Conservation (phyloP, 2,113 vertebrate species). For the Paedocypris sp. region DNA sequence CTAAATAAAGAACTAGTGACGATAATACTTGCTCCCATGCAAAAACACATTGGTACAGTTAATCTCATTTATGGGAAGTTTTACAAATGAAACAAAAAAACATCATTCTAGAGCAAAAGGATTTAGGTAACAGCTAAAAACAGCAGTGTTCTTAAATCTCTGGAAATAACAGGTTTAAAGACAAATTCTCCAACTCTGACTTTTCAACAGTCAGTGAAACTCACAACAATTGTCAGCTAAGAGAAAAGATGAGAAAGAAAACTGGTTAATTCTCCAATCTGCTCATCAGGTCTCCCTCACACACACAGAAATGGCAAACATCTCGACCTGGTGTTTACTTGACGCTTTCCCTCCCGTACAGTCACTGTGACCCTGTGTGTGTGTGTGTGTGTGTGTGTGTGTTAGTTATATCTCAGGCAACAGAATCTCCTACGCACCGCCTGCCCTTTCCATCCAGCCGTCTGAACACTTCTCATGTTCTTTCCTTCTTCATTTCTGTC, state of each 20-base stretch:
- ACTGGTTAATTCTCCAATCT: background rate
- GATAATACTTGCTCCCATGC: background rate
- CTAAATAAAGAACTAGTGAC: background rate
- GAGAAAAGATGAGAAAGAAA: background rate
- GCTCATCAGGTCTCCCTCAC: background rate
- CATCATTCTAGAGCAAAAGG: no score
- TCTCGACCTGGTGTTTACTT: constrained; percentile 8
- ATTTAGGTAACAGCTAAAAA: no score
- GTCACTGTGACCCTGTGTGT: background rate
- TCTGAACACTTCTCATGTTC: background rate
- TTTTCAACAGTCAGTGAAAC: no score
- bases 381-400: background rate
- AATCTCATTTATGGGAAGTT: no score
- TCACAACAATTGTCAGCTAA: background rate
- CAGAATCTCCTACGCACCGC: background rate
- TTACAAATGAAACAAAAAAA: no score
- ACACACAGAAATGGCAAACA: background rate
- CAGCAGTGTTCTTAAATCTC: no score
- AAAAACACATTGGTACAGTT: background rate
- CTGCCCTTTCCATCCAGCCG: background rate
- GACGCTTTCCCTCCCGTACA: background rate
- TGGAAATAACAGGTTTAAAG: no score
- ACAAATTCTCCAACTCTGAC: no score
- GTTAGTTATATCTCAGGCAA: background rate
- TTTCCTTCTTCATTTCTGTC: background rate